Conservation (phyloP, 2,888 invertebrate genomes). For the Sinelater perroti region DNA sequence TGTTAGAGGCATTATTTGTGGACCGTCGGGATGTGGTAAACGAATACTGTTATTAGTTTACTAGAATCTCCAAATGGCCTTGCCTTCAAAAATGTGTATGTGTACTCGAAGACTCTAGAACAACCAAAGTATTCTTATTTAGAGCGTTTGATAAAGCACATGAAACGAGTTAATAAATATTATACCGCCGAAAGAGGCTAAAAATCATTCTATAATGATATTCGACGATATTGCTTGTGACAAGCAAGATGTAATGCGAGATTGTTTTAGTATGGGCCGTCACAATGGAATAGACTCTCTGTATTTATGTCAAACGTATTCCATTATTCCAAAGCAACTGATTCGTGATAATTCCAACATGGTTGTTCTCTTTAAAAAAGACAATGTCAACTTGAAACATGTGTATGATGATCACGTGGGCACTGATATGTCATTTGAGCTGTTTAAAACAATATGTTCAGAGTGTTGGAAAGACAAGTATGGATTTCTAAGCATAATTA, state of each 20-base stretch:
- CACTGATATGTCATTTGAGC: slow-evolving; percentile 44
- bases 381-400: slow-evolving; percentile 52
- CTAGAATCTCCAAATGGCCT: slow-evolving; percentile 51
- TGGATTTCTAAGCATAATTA: slow-evolving; percentile 49
- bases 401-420: slow-evolving; percentile 41
- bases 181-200: slow-evolving; percentile 43
- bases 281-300: slow-evolving; percentile 53
- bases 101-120: slow-evolving; percentile 50
- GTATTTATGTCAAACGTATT: slow-evolving; percentile 53
- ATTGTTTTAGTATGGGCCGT: slow-evolving; percentile 52
- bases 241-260: slow-evolving; percentile 47
- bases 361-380: slow-evolving; percentile 54
- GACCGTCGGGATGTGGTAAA: slow-evolving; percentile 55
- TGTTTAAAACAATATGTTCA: slow-evolving; percentile 49
- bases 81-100: slow-evolving; percentile 54
- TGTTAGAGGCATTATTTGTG: slow-evolving; percentile 48
- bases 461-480: slow-evolving; percentile 50
- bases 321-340: slow-evolving; percentile 53
- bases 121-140: slow-evolving; percentile 51
- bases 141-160: slow-evolving; percentile 44
- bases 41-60: slow-evolving; percentile 51
- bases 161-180: slow-evolving; percentile 41
- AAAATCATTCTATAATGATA: slow-evolving; percentile 52
- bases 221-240: slow-evolving; percentile 56
- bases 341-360: slow-evolving; percentile 55